Base-by-base conservation (phyloP, 2,113 vertebrate species). In the Carassius carassius region DNA sequence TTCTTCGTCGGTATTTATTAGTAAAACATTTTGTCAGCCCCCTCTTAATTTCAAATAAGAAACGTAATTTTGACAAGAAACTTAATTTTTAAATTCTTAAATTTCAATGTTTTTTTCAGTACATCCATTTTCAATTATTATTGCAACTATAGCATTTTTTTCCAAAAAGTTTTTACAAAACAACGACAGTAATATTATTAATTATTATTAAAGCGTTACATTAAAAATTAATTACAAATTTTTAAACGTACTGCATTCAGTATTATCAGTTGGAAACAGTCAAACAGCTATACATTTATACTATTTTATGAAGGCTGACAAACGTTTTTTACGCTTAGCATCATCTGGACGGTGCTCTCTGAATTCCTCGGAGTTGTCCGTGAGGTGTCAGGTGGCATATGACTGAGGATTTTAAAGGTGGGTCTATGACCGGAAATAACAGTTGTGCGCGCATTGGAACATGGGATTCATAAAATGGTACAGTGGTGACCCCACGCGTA, bases 351-450 rank as follows among this genome's bases (percentile, higher is more conserved):
- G 3, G 23, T 65, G 3, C 3, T 17, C 14, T 35, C 23, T 16
- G 37, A 54, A 67, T 54, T 78, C 74, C 41, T 44, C 65, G 29
- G 29, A 29, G 29, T 29, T 11, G 23, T 29, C 29, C 29, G 2
- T 29, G 13, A 74, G 10, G 11, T 56, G 47, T 25, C 86, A 83
- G 75, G 83, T 82, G 73, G 49, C 16, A 76, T 72, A 4, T 67
- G 56, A 21, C 32, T 56, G 47, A 62, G 54, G 56, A 44, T 47
- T 74, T 70, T 35, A 79, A 86, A 32, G 23, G 5, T 35, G 21
- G 21, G 12, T 75, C 29, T 29, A 10, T 56, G 35, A 70, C 35
- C 41, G 74, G 67, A 85, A 62, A 60, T 65, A 81, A 21, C 49
- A 35, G 13, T 63, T 72, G 5, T 62, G 51, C n/a, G 60, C 75